These are phyloP conservation scores for Andrena minutula DNA, from an alignment of 2,888 invertebrate species.

Conservation along the genomic window DNA sequence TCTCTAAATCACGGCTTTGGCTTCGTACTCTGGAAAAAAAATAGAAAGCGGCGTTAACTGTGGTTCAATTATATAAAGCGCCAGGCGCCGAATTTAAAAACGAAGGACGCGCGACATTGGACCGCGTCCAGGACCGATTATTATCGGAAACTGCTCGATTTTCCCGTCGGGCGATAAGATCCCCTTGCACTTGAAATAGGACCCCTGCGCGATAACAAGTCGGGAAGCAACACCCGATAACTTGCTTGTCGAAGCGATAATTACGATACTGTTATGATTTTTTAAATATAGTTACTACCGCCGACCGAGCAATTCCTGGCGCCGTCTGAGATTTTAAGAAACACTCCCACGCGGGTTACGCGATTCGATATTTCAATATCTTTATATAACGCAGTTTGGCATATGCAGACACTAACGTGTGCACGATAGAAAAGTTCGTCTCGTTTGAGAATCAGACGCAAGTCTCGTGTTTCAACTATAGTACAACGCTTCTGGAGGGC, in stretches of 20 bases:
- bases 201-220: too few relatives aligned
- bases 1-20: constrained; percentile 70
- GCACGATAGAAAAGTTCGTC: not conserved
- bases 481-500: too few relatives aligned
- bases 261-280: not conserved
- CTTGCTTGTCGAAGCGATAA: too few relatives aligned
- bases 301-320: not conserved
- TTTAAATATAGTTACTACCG: not conserved
- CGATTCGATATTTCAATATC: constrained; percentile 7
- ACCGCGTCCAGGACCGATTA: constrained; percentile 16
- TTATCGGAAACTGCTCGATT: not conserved
- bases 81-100: constrained; percentile 22
- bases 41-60: not conserved
- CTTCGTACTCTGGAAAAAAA: constrained; percentile 71
- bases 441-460: not conserved
- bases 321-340: constrained; percentile 10
- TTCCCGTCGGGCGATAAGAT: not conserved
- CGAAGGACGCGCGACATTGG: constrained; percentile 28
- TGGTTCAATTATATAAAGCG: constrained; percentile 17
- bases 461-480: too few relatives aligned
- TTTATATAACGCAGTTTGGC: constrained; percentile 37
- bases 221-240: too few relatives aligned
- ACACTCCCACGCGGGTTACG: not conserved
- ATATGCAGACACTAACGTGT: not conserved
- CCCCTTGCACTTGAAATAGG: not conserved